Evolutionary conservation across 2,888 invertebrate species (phyloP), one percentile per base, ranked within the genome.

Genomic region (Drosophila monieri): DNA sequence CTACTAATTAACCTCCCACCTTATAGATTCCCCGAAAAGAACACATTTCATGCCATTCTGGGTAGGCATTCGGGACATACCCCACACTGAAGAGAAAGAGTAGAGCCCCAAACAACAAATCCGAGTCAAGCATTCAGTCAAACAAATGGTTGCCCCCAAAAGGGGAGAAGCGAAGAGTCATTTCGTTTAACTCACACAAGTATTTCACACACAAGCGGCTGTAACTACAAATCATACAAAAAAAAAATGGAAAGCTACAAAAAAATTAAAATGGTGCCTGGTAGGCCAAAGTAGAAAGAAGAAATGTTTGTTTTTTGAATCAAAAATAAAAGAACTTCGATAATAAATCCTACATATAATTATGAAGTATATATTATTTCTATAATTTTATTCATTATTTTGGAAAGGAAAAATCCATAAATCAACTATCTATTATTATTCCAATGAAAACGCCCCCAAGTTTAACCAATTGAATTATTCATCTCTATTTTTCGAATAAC

Each of bases 171-270:
- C 32, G 65, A 56, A 52, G 47, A 74, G 79, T 67, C 66, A 62
- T 35, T 35, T 35, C 35, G n/a, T 35, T 35, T 1, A 52, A 59
- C 41, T 57, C 54, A 39, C 59, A 77, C 67, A 77, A 80, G 53
- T 77, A 55, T 68, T 72, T 77, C 80, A 73, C 60, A 62, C 70
- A 70, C 55, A 71, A 72, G 35, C 55, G 47, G 47, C 57, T 73
- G 60, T 52, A 76, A 69, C 15, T 10, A 37, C 18, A 9, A 51
- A 35, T 32, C 35, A 18, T 4, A 3, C 2, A 48, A 53, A 41
- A 37, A 32, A 32, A 10, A 18, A 32, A 18, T 48, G 43, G 46
- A 25, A 48, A 47, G 35, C n/a, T 35, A 1, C 6, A 21, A 44
- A 47, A 55, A 41, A 48, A 51, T 18, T 14, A 32, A 37, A 43